Percentiles rank a stretch among this genome's conserved stretches.
Conservation (phyloP, 2,888 invertebrate genomes). For the Lithosia quadra region DNA sequence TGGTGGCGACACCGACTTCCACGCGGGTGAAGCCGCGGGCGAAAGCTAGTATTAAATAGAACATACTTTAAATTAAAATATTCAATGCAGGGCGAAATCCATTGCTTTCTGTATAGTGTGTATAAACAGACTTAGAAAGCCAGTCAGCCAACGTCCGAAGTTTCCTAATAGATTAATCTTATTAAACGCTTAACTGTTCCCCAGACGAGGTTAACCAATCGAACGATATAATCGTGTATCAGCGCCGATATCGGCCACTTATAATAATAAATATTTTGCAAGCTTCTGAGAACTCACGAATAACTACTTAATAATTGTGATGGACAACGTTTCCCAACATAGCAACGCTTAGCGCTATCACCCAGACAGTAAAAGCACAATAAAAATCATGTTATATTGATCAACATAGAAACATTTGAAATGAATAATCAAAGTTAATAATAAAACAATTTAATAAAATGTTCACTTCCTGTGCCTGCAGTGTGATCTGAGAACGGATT, state of each 20-base stretch:
- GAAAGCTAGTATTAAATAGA: no score
- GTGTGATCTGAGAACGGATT: background rate
- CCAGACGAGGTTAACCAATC: constrained; percentile 12
- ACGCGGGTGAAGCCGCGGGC: no score
- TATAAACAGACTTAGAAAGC: background rate
- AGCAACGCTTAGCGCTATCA: background rate
- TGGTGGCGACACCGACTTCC: no score
- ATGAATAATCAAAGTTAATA: no score
- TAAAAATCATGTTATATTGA: background rate
- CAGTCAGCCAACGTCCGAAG: background rate
- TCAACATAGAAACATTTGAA: no score
- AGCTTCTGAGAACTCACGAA: constrained; percentile 49
- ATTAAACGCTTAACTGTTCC: constrained; percentile 20
- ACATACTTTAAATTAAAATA: no score
- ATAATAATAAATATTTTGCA: constrained; percentile 46
- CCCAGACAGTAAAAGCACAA: background rate
- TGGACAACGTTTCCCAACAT: constrained; percentile 19
- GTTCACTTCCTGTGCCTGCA: no score
- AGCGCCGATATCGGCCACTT: constrained; percentile 35
- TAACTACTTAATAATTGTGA: constrained; percentile 44
- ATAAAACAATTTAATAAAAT: no score
- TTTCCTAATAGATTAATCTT: constrained; percentile 13
- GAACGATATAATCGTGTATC: constrained; percentile 30
- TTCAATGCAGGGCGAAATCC: no score
- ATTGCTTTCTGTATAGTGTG: no score